Percentiles rank a stretch among this genome's conserved stretches.
These are phyloP conservation scores for Pantala flavescens DNA, from an alignment of 1,140 invertebrate genomes.

Conservation along the genomic window DNA sequence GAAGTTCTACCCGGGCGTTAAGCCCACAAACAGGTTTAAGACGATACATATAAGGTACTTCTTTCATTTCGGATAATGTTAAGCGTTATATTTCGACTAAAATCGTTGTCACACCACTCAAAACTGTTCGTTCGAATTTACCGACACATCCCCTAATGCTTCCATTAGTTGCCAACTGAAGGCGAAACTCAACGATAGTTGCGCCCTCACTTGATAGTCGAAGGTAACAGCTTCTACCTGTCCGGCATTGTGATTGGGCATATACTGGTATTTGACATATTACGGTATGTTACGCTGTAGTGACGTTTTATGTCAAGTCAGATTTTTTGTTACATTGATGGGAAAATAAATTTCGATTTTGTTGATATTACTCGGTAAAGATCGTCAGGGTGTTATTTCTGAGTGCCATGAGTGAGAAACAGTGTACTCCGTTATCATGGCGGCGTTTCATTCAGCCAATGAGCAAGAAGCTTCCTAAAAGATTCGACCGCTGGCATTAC, in stretches of 20 bases:
- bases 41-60: slow-evolving; percentile 40
- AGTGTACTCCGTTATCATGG: slow-evolving; percentile 42
- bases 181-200: neutral
- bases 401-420: slow-evolving; percentile 26
- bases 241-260: slow-evolving; percentile 16
- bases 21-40: slow-evolving; percentile 42
- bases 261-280: slow-evolving; percentile 19
- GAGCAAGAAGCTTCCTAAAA: slow-evolving; percentile 42
- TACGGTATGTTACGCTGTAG: slow-evolving; percentile 11
- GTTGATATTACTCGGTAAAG: slow-evolving; percentile 14
- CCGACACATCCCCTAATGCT: slow-evolving; percentile 19
- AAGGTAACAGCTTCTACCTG: neutral
- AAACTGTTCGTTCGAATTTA: slow-evolving; percentile 23
- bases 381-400: slow-evolving; percentile 19
- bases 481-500: slow-evolving; percentile 37
- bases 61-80: slow-evolving; percentile 27
- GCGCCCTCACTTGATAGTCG: neutral
- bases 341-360: slow-evolving; percentile 17
- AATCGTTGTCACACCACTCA: slow-evolving; percentile 14
- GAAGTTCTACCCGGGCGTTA: slow-evolving; percentile 35
- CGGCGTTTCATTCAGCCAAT: slow-evolving; percentile 48
- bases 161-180: neutral
- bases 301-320: slow-evolving; percentile 25
- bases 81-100: neutral
- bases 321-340: slow-evolving; percentile 21